A percentile compares a stretch with the other conserved stretches of the same genome.
Conservation (phyloP, 2,888 invertebrate genomes). For the Papilio demoleus region DNA sequence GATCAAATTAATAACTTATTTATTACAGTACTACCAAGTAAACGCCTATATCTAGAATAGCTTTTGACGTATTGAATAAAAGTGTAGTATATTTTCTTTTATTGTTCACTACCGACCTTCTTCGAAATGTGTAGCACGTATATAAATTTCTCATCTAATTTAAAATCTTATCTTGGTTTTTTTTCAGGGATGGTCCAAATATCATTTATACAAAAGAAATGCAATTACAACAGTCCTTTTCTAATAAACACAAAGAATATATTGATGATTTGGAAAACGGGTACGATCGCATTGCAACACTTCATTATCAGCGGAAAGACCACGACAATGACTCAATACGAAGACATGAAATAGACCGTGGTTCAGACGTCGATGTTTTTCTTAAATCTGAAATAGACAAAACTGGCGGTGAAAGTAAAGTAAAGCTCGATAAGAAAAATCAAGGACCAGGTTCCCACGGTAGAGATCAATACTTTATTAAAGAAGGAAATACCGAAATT, state of each 20-base stretch:
- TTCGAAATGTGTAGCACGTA: not conserved
- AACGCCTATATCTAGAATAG: not conserved
- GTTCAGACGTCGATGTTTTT: conserved; percentile 85
- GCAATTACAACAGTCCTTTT: conserved; percentile 77
- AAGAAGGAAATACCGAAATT: conserved; percentile 94
- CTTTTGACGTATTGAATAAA: not conserved
- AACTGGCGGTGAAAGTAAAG: conserved; percentile 59
- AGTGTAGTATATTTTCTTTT: not conserved
- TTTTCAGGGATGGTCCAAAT: conserved; percentile 80
- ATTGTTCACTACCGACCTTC: not conserved
- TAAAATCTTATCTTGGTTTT: not conserved
- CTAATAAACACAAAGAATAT: conserved; percentile 82
- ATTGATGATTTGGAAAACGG: conserved; percentile 85
- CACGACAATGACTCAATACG: conserved; percentile 89
- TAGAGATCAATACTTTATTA: conserved; percentile 90
- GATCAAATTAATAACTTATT: not conserved
- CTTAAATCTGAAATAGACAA: conserved; percentile 71
- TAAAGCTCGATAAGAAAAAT: conserved; percentile 63
- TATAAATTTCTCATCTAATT: not conserved
- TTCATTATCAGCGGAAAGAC: conserved; percentile 78
- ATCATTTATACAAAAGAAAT: conserved; percentile 83
- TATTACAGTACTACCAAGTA: not conserved
- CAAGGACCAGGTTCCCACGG: conserved; percentile 72
- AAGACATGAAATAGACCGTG: conserved; percentile 90
- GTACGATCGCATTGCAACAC: conserved; percentile 78